Conservation (phyloP, 2,888 invertebrate species). For the Meiosimyza decipiens region DNA sequence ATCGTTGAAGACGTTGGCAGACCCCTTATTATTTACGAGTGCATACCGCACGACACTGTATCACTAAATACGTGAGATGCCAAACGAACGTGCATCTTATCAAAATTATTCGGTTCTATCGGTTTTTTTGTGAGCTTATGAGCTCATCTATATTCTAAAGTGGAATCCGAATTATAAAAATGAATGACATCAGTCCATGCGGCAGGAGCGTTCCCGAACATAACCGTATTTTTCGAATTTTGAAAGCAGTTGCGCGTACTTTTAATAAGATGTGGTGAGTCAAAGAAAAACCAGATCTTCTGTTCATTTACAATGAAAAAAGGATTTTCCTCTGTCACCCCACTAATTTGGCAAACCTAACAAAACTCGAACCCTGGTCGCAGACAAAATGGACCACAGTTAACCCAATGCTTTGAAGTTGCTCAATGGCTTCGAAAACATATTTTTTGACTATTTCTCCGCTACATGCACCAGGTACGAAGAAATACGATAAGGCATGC, state of each 20-base stretch:
- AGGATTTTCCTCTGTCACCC: constrained; percentile 4
- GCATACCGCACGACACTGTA: constrained; percentile 16
- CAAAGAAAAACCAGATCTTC: constrained; percentile 23
- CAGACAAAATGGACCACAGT: constrained; percentile 26
- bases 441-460: constrained; percentile 3
- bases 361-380: constrained; percentile 34
- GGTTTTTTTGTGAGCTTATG: not conserved
- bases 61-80: constrained; percentile 18
- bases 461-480: not conserved
- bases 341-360: constrained; percentile 16
- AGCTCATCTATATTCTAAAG: not conserved
- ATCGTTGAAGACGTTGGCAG: not conserved
- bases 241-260: constrained; percentile 33
- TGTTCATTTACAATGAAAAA: constrained; percentile 24
- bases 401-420: constrained; percentile 5
- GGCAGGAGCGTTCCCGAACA: not conserved
- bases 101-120: constrained; percentile 6
- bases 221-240: constrained; percentile 18
- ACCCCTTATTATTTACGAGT: not conserved
- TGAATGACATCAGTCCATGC: not conserved
- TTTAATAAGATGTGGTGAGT: constrained; percentile 31
- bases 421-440: constrained; percentile 4
- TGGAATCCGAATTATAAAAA: too few relatives aligned
- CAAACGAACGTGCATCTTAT: constrained; percentile 11
- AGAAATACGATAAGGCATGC: constrained; percentile 1